Percentiles rank a stretch among this genome's conserved stretches.
Conservation (phyloP, 2,888 invertebrate genomes). For the Ormyrus rosae region DNA sequence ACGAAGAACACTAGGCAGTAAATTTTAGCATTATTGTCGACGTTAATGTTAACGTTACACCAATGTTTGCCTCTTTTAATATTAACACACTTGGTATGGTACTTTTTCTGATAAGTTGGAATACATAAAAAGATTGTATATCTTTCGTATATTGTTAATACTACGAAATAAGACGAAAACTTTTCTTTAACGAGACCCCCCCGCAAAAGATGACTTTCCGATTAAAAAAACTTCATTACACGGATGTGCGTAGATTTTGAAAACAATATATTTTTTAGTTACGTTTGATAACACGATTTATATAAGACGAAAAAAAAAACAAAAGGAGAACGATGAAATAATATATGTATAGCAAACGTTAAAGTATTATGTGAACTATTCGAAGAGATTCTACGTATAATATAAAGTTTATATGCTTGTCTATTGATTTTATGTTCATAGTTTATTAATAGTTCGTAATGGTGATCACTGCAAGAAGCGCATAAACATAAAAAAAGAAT, state of each 20-base stretch:
- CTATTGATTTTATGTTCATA: conserved; percentile 54
- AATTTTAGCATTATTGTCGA: conserved; percentile 52
- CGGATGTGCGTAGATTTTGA: conserved; percentile 28
- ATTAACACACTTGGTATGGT: conserved; percentile 25
- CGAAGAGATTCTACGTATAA: conserved; percentile 48
- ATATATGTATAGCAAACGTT: conserved; percentile 47
- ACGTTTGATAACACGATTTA: conserved; percentile 54
- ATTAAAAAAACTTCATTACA: conserved; percentile 24
- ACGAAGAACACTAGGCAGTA: conserved; percentile 43
- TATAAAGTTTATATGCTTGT: conserved; percentile 55
- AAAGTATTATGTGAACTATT: conserved; percentile 48
- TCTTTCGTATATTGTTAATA: conserved; percentile 38
- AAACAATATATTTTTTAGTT: conserved; percentile 52
- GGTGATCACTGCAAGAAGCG: conserved; percentile 49
- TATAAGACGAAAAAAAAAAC: conserved; percentile 11
- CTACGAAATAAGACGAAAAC: not conserved
- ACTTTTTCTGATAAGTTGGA: conserved; percentile 34
- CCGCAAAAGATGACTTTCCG: not conserved
- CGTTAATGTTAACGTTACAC: conserved; percentile 50
- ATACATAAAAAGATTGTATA: conserved; percentile 36
- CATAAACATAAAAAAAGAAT: conserved; percentile 51
- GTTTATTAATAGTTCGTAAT: conserved; percentile 53
- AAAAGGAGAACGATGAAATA: conserved; percentile 16
- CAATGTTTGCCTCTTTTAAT: conserved; percentile 56
- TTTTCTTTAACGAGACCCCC: not conserved